Evolutionary conservation across 2,888 invertebrate genomes (phyloP).

Genomic region (Gerosis bhagava): DNA sequence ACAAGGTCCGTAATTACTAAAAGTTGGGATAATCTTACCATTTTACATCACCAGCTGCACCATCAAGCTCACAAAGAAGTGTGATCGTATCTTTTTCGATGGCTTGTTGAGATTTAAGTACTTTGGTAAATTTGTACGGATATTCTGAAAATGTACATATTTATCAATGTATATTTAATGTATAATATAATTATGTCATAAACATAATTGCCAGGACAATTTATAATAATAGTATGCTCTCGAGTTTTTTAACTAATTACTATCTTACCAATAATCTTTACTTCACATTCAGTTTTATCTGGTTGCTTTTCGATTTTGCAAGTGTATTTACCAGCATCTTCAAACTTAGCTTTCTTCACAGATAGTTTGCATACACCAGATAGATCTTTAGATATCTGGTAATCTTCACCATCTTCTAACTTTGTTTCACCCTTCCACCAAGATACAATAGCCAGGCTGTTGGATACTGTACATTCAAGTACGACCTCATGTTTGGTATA

Average conservation of each 20-base stretch:
- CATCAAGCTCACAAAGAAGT: constrained; percentile 97
- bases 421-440: constrained; percentile 95
- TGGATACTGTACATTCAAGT: constrained; percentile 97
- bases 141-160: constrained; percentile 88
- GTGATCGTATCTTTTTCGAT: constrained; percentile 97
- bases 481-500: constrained; percentile 94
- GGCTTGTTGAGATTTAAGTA: constrained; percentile 95
- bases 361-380: constrained; percentile 94
- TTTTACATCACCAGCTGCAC: constrained; percentile 96
- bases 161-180: no score
- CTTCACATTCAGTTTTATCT: constrained; percentile 91
- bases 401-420: constrained; percentile 91
- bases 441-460: constrained; percentile 95
- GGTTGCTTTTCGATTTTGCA: constrained; percentile 95
- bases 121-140: constrained; percentile 96
- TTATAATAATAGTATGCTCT: no score
- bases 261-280: constrained; percentile 91
- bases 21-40: no score
- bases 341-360: constrained; percentile 91
- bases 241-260: no score
- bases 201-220: no score
- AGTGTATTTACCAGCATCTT: constrained; percentile 94
- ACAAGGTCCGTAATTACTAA: no score
- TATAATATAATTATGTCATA: no score
- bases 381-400: constrained; percentile 95